Evolutionary conservation across 2,888 invertebrate species (phyloP), one percentile per base, ranked within the genome.

Genomic region (Pseudococcus jackbeardsleyi): DNA sequence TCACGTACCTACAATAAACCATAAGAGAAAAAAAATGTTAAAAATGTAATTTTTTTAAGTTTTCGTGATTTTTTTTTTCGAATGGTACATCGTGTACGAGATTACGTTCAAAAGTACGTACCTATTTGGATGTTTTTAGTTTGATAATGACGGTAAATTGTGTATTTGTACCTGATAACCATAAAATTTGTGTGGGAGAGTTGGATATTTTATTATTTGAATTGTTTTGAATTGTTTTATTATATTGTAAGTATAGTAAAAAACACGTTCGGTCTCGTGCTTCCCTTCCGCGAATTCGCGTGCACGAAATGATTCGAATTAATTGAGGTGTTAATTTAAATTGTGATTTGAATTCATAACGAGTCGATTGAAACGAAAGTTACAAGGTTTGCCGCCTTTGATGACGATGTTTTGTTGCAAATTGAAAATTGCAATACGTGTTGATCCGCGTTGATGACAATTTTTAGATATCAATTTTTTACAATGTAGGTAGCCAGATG

Each of bases 41-140:
- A 77, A 77, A 17, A 17, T 77, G 7, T 39, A 17, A 17, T 33
- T 50, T 50, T 50, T 12, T 6, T 11, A 77, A 15, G 12, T 17
- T 77, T 33, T 26, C 77, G 77, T 22, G 64, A 0, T 77, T 77
- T 77, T 77, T 77, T 77, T 33, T 33, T 33, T 33, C 26, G 39
- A 11, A 22, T 8, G 26, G 22, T 39, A 39, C 77, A 33, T 77
- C 64, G 64, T 22, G 22, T 7, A 22, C 19, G 64, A 64, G 22
- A 22, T 64, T 7, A 64, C 3, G 26, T 64, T 64, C 39, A 33
- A 77, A 77, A 77, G 77, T 77, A 77, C 15, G 77, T 77, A 77
- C 22, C 22, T 22, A 22, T 9, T 64, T 64, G 9, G 26, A 33
- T 33, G 26, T 64, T 64, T 64, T 22, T 22, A 64, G 9, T 64